phyloP scores from a whole-genome alignment of 2,113 vertebrate species.

The Paradoxurus hermaphroditus region DNA sequence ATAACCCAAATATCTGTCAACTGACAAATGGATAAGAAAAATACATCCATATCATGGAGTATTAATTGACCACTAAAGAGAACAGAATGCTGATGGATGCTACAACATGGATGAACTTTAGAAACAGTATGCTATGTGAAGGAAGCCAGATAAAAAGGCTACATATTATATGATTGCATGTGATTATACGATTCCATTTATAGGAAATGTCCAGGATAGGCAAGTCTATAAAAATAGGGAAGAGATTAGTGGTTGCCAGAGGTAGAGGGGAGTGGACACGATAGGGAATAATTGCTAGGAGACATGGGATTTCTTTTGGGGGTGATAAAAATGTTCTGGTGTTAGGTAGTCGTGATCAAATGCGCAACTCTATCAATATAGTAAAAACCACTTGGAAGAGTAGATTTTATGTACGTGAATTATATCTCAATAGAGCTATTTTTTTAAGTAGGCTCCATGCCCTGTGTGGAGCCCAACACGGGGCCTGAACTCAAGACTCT shows the following conservation, averaged over 20 bases:
- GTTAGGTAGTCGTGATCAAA: not conserved
- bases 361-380: not conserved
- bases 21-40: not conserved
- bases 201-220: not conserved
- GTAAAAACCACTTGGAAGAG: not conserved
- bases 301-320: not conserved
- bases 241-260: not conserved
- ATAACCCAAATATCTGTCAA: not conserved
- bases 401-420: not conserved
- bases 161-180: not conserved
- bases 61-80: not conserved
- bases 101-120: not conserved
- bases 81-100: not conserved
- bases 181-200: not conserved
- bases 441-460: not conserved
- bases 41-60: not conserved
- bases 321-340: not conserved
- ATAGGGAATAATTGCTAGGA: not conserved
- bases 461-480: too few relatives aligned
- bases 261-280: not conserved
- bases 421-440: not conserved
- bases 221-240: not conserved
- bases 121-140: not conserved
- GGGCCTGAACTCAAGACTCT: too few relatives aligned
- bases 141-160: not conserved